Percentiles rank a stretch among this genome's conserved stretches.
These are phyloP conservation scores for Barnardius zonarius DNA, from an alignment of 2,113 vertebrate genomes.

Conservation along the genomic window DNA sequence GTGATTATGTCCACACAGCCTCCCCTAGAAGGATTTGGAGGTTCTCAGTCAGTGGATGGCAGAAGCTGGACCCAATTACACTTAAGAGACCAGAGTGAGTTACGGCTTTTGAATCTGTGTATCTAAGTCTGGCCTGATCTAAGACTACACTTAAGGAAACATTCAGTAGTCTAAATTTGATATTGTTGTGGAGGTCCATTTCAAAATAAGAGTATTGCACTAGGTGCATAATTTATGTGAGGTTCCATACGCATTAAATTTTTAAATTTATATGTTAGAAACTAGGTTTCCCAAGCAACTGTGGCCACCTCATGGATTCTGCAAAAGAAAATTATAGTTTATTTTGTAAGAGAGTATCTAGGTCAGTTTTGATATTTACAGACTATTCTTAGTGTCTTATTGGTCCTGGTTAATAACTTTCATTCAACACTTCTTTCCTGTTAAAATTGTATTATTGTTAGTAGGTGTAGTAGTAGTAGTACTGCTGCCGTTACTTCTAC, in stretches of 20 bases:
- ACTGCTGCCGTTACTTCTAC: background rate
- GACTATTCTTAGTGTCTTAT: background rate
- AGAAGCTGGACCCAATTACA: background rate
- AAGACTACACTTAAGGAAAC: background rate
- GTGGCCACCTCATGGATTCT: slow-evolving; percentile 47
- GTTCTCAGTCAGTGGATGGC: background rate
- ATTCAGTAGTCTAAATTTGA: background rate
- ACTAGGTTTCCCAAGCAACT: background rate
- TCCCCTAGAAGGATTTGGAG: background rate
- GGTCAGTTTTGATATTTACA: background rate
- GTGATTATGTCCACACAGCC: background rate
- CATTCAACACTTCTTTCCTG: background rate
- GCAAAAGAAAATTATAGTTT: background rate
- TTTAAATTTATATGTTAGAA: background rate
- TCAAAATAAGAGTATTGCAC: background rate
- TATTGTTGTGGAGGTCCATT: background rate
- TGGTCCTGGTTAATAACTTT: background rate
- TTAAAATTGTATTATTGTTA: background rate
- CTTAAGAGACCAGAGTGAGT: background rate
- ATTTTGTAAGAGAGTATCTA: background rate
- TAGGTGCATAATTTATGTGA: background rate
- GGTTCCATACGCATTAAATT: background rate
- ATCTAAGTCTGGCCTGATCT: background rate
- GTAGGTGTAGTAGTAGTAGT: background rate
- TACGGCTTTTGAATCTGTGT: background rate